Conservation (phyloP, 1,140 invertebrate species). For the Drosophila melanica region DNA sequence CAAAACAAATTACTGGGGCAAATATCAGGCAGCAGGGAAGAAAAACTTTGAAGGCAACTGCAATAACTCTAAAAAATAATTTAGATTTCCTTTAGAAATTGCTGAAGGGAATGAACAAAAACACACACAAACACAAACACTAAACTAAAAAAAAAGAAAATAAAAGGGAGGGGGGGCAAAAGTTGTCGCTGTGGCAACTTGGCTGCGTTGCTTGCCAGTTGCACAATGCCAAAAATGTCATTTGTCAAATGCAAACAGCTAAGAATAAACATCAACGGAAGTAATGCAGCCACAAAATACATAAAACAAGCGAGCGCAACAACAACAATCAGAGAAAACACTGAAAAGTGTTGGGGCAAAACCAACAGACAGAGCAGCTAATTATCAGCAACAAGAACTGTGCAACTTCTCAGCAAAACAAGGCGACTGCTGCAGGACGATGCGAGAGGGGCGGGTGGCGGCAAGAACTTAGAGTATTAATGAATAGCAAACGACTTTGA, state of each 20-base stretch:
- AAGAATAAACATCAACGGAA: constrained; percentile 81
- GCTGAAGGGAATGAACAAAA: constrained; percentile 23
- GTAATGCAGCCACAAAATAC: constrained; percentile 80
- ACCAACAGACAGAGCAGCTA: constrained; percentile 77
- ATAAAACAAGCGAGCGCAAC: constrained; percentile 72
- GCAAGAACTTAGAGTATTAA: constrained; percentile 77
- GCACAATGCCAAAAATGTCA: constrained; percentile 80
- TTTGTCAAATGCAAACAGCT: constrained; percentile 81
- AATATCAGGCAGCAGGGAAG: constrained; percentile 30
- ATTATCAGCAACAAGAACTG: constrained; percentile 76
- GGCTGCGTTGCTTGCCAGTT: constrained; percentile 49
- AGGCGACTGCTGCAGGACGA: constrained; percentile 24
- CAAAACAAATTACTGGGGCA: constrained; percentile 59
- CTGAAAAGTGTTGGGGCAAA: constrained; percentile 53
- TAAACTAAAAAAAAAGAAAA: background rate
- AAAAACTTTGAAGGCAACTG: constrained; percentile 53
- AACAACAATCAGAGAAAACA: constrained; percentile 34
- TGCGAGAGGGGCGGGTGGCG: background rate
- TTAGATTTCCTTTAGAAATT: constrained; percentile 69
- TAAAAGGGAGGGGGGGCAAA: constrained; percentile 3
- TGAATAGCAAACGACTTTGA: constrained; percentile 81
- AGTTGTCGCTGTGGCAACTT: constrained; percentile 43
- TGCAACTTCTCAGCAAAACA: constrained; percentile 67
- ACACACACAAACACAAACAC: background rate
- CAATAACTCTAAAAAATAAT: constrained; percentile 80